A percentile compares a stretch with the other conserved stretches of the same genome.
phyloP scores from a whole-genome alignment of 1,140 invertebrate genomes.

The Vanessa tameamea region DNA sequence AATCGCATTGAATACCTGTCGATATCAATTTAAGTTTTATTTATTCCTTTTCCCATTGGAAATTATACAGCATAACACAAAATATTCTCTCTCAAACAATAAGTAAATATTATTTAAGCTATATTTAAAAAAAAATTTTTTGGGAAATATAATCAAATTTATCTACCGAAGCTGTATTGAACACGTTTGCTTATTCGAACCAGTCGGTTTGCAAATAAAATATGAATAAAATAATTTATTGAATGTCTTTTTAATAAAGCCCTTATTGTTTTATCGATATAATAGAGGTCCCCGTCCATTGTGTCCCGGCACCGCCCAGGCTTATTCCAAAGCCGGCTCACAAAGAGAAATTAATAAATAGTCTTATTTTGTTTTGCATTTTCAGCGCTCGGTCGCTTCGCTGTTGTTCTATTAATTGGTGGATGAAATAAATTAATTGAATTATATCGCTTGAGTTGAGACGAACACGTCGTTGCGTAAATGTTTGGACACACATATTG shows the following conservation, averaged over 20 bases:
- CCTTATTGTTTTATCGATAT: constrained; percentile 77
- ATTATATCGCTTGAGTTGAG: constrained; percentile 67
- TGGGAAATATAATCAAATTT: constrained; percentile 35
- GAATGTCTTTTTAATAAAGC: constrained; percentile 80
- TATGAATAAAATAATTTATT: constrained; percentile 79
- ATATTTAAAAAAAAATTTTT: constrained; percentile 4
- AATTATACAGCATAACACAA: too few species aligned
- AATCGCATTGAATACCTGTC: too few species aligned
- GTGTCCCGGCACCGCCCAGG: constrained; percentile 63
- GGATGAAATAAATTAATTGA: constrained; percentile 76
- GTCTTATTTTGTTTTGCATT: constrained; percentile 74
- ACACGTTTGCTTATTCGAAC: constrained; percentile 60
- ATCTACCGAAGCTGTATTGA: constrained; percentile 51
- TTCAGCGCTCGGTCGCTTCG: constrained; percentile 71
- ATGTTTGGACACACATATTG: constrained; percentile 67
- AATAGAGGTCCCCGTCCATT: constrained; percentile 61
- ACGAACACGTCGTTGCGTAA: constrained; percentile 64
- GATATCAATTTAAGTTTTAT: too few species aligned
- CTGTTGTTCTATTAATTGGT: constrained; percentile 74
- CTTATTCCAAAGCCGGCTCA: constrained; percentile 54
- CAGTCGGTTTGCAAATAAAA: constrained; percentile 67
- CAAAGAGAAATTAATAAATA: constrained; percentile 79
- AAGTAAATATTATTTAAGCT: neutral
- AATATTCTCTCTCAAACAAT: too few species aligned
- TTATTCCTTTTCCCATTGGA: too few species aligned